Evolutionary conservation across 2,797 vertebrate species (phyloP), one percentile per base, ranked within the genome.

Genomic region (Pogonophryne albipinna): DNA sequence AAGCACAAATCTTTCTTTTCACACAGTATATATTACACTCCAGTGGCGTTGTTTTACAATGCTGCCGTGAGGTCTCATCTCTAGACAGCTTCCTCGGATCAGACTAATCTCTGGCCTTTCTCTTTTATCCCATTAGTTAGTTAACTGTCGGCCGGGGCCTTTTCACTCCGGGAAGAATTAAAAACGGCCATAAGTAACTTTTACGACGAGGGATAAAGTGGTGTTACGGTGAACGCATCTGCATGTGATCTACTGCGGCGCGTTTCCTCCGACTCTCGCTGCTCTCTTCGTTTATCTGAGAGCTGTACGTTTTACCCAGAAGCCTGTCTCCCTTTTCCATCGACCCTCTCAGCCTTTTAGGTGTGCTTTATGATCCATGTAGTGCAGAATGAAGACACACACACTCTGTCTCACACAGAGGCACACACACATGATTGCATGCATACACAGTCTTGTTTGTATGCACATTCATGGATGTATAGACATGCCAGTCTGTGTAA

Each of bases 141-240:
- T 92, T 92, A 91, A 89, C 80, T 84, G 76, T 88, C 84, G 71
- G 68, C 82, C 74, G 44, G 88, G 87, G 80, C 79, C 67, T 86
- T 79, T 85, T 82, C 84, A 81, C 62, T 66, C 44, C 14, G 52
- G 46, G 63, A 74, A 77, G 82, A 92, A 89, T 92, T 88, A 91
- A 90, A 89, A 91, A 82, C 71, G 56, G 81, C 83, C 84, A 88
- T 93, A 91, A 91, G 89, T 90, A 94, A 93, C 83, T 88, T 94
- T 94, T 94, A 94, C 58, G 84, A 92, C 10, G 55, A 16, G 74
- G 88, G 76, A 80, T 82, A 17, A 55, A 82, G 74, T 1, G 4
- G 70, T 66, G 56, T 72, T 78, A 68, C 15, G 9, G 70, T 69
- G 74, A 52, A 71, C 12, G 68, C 50, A 84, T 87, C 70, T 82